Evolutionary conservation across 2,888 invertebrate genomes (phyloP), one percentile per base, ranked within the genome.

Genomic region (Drosophila lacicola): DNA sequence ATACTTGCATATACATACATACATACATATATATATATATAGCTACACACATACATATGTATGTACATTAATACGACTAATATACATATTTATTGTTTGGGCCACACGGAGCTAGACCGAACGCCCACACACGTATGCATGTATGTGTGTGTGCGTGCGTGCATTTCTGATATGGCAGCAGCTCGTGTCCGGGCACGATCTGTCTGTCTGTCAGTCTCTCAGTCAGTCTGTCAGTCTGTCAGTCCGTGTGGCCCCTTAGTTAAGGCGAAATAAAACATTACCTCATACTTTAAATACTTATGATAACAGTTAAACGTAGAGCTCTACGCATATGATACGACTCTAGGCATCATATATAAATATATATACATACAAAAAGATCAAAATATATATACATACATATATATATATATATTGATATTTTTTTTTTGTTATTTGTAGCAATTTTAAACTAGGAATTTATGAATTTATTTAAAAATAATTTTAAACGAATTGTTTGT

Each of bases 281-380:
- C 90, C 88, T 88, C 88, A 88, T 90, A 90, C 78, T 89, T 88
- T 90, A 88, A 87, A 85, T 78, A 86, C 86, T 80, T 85, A 84
- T 86, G 79, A 84, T 73, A 83, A 85, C 71, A 62, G 74, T 82
- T 82, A 85, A 80, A 70, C 53, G 77, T 82, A 82, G 83, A 76
- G 66, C 58, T 70, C 56, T 54, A 67, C 63, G 67, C 82, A 65
- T 76, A 67, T 62, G 44, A 44, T 62, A 74, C 49, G 55, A 53
- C 44, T 58, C 64, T 75, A 72, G 63, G 55, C 66, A 55, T 25
- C 57, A 51, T 49, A 72, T 34, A 63, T 44, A 65, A 17, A 51
- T 36, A 70, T 41, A 66, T 51, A 56, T 62, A 37, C 8, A 58
- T 55, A 60, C 6, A 17, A 17, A 17, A 17, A 17, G 17, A 17